Base-by-base conservation (phyloP, 2,888 invertebrate genomes). In the Trisateles emortualis region DNA sequence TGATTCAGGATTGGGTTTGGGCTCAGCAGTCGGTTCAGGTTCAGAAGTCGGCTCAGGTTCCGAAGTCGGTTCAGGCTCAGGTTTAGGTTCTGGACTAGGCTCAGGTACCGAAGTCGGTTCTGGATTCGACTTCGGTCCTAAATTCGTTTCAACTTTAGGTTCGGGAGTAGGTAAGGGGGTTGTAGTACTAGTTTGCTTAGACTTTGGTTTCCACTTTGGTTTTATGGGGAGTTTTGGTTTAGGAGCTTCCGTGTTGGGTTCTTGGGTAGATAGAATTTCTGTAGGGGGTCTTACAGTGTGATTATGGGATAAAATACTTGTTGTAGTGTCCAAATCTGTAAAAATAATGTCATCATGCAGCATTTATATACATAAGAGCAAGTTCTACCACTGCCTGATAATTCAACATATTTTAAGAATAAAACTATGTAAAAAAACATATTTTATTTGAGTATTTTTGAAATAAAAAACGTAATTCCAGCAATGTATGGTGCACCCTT, bases 301-400 rank as follows among this genome's bases (percentile, higher is more conserved):
- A 47, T 57, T 68, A 79, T 74, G 56, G 62, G 73, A 55, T 47
- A 64, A 51, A 59, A 44, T 52, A 74, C 77, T 60, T 65, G 94
- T 92, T 8, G 95, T 78, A 68, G 86, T 81, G 78, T 85, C 88
- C 83, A 79, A 77, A 90, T 90, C 92, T 92, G 92, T 70, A 92
- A 90, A 89, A 86, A 89, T 71, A 87, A 87, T 76, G 78, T 75
- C 76, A 86, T 76, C 91, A 90, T 92, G 92, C 92, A 81, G 72
- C 68, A 78, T 83, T 82, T 81, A 80, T 78, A 68, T 79, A 81
- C 80, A 81, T 76, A 78, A 76, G 74, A 70, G 67, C 59, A 47
- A 30, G 47, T 51, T 55, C 59, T 56, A 43, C 32, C 51, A 61
- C 61, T 67, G 52, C 38, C 62, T 67, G 60, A 65, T 54, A 33